A percentile compares a stretch with the other conserved stretches of the same genome.
phyloP scores from a whole-genome alignment of 23 tunicate species.

The Oikopleura albicans region DNA sequence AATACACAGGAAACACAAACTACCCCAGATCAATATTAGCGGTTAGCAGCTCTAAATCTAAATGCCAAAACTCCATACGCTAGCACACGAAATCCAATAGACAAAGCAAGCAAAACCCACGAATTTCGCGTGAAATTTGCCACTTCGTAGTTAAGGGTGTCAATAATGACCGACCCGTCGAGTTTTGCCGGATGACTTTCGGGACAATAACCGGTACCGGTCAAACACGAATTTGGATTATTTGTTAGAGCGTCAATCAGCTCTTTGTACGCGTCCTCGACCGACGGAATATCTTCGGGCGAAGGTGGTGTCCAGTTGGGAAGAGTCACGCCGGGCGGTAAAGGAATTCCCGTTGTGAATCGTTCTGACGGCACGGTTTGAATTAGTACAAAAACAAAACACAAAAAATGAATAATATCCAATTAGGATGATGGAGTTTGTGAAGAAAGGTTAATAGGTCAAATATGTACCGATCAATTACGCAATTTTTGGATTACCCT shows the following conservation, averaged over 20 bases:
- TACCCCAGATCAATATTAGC: no score
- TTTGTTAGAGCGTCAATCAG: neutral
- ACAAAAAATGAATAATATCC: no score
- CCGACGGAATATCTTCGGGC: neutral
- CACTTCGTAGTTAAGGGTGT: neutral
- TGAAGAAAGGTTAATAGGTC: no score
- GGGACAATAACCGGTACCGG: neutral
- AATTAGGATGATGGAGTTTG: no score
- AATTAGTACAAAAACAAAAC: neutral
- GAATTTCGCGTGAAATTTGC: constrained; percentile 6
- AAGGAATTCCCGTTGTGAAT: neutral
- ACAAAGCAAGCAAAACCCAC: neutral
- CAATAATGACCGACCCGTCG: neutral
- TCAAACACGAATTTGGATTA: neutral
- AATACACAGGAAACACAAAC: no score
- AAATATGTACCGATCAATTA: no score
- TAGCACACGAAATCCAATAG: neutral
- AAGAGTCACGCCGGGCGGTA: neutral
- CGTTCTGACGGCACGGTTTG: neutral
- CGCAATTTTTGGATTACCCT: no score
- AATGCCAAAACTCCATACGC: constrained; percentile 12
- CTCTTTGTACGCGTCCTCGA: neutral
- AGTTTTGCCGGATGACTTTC: neutral
- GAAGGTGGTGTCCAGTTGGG: neutral
- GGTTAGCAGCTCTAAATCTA: neutral